These are phyloP conservation scores for Oscheius sp. DNA, from an alignment of 2,888 invertebrate genomes.

Conservation along the genomic window DNA sequence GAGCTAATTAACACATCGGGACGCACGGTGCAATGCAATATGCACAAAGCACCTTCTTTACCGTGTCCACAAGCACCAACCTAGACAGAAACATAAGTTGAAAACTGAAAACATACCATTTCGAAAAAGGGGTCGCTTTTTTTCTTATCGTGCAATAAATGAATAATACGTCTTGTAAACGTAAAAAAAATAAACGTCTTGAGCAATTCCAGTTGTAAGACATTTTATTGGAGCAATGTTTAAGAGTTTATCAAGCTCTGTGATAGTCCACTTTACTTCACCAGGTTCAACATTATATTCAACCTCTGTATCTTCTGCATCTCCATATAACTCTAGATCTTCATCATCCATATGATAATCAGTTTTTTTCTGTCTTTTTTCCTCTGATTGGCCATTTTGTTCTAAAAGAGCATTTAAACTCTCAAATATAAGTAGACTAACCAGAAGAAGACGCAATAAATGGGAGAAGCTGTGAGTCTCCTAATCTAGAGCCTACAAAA, in stretches of 20 bases:
- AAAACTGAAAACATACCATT: constrained; percentile 46
- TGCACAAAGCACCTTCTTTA: constrained; percentile 90
- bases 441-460: constrained; percentile 77
- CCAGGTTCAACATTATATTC: constrained; percentile 75
- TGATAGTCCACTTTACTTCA: constrained; percentile 38
- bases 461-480: constrained; percentile 90
- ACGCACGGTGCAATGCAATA: constrained; percentile 69
- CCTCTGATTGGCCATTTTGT: constrained; percentile 30
- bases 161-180: too few relatives aligned
- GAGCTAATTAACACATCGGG: constrained; percentile 68
- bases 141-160: constrained; percentile 40
- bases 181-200: constrained; percentile 44
- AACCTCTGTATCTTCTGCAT: constrained; percentile 36
- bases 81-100: too few relatives aligned
- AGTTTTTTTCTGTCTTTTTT: constrained; percentile 28
- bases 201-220: constrained; percentile 90
- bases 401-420: not conserved
- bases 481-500: constrained; percentile 93
- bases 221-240: constrained; percentile 96
- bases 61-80: constrained; percentile 88
- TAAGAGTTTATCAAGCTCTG: constrained; percentile 53
- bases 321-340: constrained; percentile 64
- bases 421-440: not conserved
- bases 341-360: constrained; percentile 54
- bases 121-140: constrained; percentile 58